Conservation (phyloP, 2,113 vertebrate species). For the Elanoides forficatus region DNA sequence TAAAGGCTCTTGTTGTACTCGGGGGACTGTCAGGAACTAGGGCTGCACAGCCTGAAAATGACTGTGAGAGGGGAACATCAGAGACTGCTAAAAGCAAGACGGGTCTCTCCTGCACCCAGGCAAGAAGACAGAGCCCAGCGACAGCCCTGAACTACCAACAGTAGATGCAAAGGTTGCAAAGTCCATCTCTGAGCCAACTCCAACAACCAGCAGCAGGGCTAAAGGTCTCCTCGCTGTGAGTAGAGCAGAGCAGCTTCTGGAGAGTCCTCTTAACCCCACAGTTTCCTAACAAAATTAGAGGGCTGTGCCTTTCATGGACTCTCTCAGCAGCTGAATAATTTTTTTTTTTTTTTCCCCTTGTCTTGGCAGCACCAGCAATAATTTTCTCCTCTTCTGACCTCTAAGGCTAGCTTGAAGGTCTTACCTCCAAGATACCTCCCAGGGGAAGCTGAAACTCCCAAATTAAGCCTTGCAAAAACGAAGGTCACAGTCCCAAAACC, state of each 20-base stretch:
- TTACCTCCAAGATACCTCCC: fast-evolving
- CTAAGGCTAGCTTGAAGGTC: not conserved
- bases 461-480: not conserved
- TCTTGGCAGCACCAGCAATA: not conserved
- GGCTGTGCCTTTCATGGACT: fast-evolving
- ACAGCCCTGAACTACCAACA: not conserved
- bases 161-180: not conserved
- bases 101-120: not conserved
- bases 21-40: not conserved
- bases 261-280: not conserved
- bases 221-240: not conserved
- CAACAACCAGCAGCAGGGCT: not conserved
- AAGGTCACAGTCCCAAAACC: not conserved
- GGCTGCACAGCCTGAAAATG: not conserved
- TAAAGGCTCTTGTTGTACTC: not conserved
- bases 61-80: fast-evolving
- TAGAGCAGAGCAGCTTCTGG: not conserved
- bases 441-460: not conserved
- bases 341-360: no score
- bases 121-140: not conserved
- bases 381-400: not conserved
- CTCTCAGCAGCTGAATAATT: not conserved
- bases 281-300: no score
- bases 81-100: fast-evolving
- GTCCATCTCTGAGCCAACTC: not conserved